Conservation (phyloP, 2,113 vertebrate species). For the Xiphorhynchus elegans region DNA sequence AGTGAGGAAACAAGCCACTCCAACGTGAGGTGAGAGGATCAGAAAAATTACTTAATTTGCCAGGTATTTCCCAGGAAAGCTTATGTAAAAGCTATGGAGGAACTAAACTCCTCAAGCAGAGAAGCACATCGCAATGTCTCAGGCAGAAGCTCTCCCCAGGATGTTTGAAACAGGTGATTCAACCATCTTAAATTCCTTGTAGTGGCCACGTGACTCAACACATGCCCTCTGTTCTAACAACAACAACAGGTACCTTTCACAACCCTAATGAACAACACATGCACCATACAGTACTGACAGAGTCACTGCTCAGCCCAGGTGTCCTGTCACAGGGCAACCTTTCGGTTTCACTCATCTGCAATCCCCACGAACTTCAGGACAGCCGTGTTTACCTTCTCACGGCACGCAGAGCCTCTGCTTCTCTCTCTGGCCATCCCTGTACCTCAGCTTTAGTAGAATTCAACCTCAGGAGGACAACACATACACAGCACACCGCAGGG, state of each 20-base stretch:
- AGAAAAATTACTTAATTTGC: background rate
- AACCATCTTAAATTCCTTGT: constrained; percentile 4
- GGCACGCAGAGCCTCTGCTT: background rate
- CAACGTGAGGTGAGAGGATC: background rate
- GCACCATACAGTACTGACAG: background rate
- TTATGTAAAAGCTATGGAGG: background rate
- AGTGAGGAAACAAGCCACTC: background rate
- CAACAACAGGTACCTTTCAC: constrained; percentile 44
- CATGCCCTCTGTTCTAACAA: constrained; percentile 23
- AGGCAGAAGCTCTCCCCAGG: background rate
- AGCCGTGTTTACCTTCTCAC: accelerated
- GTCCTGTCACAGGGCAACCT: background rate
- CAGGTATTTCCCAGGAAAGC: background rate
- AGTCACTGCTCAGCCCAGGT: background rate
- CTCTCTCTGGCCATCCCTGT: background rate
- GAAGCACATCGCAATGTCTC: background rate
- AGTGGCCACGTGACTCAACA: constrained; percentile 26
- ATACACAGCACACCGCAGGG: background rate
- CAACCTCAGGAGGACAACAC: background rate
- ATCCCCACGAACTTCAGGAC: background rate
- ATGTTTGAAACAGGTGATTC: constrained; percentile 42
- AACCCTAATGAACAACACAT: background rate
- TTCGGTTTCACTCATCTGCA: background rate
- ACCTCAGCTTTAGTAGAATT: background rate
- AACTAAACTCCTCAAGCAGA: background rate